phyloP scores from a whole-genome alignment of 1,140 invertebrate species.

The Orchestia grillus region DNA sequence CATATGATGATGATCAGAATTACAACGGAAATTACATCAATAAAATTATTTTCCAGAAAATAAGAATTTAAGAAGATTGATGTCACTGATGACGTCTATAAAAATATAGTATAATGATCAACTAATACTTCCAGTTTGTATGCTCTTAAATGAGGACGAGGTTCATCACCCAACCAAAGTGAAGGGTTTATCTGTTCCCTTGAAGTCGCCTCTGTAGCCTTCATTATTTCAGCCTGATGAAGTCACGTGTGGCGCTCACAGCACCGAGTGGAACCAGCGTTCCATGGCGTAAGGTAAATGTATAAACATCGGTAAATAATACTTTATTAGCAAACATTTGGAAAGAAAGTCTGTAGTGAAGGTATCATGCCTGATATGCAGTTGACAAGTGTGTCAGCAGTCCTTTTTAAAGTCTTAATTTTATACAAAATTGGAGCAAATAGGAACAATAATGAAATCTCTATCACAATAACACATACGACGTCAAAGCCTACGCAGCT shows the following conservation, averaged over 20 bases:
- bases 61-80: too few relatives aligned
- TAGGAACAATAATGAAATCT: not conserved
- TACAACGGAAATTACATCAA: too few relatives aligned
- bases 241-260: not conserved
- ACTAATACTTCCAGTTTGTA: too few relatives aligned
- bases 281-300: not conserved
- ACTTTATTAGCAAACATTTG: slow-evolving; percentile 2
- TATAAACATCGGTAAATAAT: not conserved
- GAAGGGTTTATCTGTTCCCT: not conserved
- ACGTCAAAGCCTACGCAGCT: not conserved
- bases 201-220: not conserved
- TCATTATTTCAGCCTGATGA: not conserved
- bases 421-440: slow-evolving; percentile 1
- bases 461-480: not conserved
- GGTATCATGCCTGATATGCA: not conserved
- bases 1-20: too few relatives aligned
- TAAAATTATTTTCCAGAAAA: too few relatives aligned
- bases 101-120: too few relatives aligned
- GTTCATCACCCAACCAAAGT: too few relatives aligned
- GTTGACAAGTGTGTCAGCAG: not conserved
- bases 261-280: not conserved
- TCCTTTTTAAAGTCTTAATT: not conserved
- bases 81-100: too few relatives aligned
- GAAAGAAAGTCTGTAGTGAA: not conserved
- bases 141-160: too few relatives aligned